Conservation (phyloP, 2,888 invertebrate species). For the Tetheella fluctuosa region DNA sequence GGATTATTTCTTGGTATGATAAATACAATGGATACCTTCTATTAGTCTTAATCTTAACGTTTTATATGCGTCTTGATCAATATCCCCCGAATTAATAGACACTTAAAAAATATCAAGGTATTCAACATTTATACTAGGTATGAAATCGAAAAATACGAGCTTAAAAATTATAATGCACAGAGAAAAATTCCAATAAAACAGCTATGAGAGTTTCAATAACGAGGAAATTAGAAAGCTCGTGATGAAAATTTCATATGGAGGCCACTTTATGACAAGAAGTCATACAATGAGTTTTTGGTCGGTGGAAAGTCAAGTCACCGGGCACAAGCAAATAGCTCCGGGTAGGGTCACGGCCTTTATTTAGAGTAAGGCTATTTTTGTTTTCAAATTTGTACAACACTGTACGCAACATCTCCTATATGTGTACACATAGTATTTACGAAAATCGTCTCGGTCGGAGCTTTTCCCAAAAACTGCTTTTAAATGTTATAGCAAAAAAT, state of each 20-base stretch:
- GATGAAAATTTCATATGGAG: constrained; percentile 61
- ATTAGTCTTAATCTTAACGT: neutral
- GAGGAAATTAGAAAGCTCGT: constrained; percentile 64
- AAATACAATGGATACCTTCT: constrained; percentile 20
- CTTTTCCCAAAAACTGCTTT: too few relatives aligned
- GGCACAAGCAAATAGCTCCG: constrained; percentile 72
- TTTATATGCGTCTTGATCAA: too few relatives aligned
- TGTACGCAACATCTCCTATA: neutral
- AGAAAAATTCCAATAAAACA: constrained; percentile 50
- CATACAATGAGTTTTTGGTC: constrained; percentile 77
- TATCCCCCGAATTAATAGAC: too few relatives aligned
- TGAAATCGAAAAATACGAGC: neutral
- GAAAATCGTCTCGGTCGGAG: too few relatives aligned
- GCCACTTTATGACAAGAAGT: constrained; percentile 69
- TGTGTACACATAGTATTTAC: too few relatives aligned
- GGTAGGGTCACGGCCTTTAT: constrained; percentile 77
- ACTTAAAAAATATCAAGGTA: neutral
- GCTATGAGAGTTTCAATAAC: constrained; percentile 59
- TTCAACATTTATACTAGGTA: too few relatives aligned
- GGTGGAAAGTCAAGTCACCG: constrained; percentile 67
- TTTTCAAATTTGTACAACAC: constrained; percentile 47
- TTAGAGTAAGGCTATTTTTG: constrained; percentile 56
- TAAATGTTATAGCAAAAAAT: too few relatives aligned
- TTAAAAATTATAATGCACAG: constrained; percentile 36
- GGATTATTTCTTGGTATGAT: constrained; percentile 23